Percentiles rank a stretch among this genome's conserved stretches.
phyloP scores from a whole-genome alignment of 2,888 invertebrate species.

The Cosmopolites sordidus region DNA sequence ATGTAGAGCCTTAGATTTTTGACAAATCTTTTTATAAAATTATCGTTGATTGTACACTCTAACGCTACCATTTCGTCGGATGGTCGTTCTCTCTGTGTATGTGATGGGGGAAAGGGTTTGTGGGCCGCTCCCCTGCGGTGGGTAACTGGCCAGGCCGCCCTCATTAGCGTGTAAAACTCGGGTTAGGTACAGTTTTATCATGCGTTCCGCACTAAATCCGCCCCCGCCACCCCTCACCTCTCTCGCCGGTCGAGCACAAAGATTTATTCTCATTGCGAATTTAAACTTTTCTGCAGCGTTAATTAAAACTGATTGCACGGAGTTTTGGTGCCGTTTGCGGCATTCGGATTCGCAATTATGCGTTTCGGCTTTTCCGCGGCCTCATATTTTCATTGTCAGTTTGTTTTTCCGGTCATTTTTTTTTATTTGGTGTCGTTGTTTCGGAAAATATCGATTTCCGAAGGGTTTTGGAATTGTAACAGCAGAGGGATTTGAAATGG shows the following conservation, averaged over 20 bases:
- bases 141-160: slow-evolving; percentile 50
- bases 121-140: slow-evolving; percentile 43
- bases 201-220: slow-evolving; percentile 39
- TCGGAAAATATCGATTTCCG: no score
- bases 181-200: slow-evolving; percentile 49
- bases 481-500: no score
- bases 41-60: not conserved
- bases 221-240: slow-evolving; percentile 18
- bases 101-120: no score
- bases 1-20: no score
- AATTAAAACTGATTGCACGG: slow-evolving; percentile 28
- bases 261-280: slow-evolving; percentile 35
- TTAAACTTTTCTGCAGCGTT: slow-evolving; percentile 31
- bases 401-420: not conserved
- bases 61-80: not conserved
- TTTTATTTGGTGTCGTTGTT: no score
- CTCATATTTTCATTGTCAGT: not conserved
- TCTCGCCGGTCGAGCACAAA: slow-evolving; percentile 31
- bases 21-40: no score
- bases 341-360: slow-evolving; percentile 1
- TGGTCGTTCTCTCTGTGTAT: not conserved
- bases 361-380: not conserved
- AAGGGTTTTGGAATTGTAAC: no score
- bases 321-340: slow-evolving; percentile 16
- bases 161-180: slow-evolving; percentile 51